Base-by-base conservation (phyloP, 1,140 invertebrate genomes). In the Arion vulgaris region DNA sequence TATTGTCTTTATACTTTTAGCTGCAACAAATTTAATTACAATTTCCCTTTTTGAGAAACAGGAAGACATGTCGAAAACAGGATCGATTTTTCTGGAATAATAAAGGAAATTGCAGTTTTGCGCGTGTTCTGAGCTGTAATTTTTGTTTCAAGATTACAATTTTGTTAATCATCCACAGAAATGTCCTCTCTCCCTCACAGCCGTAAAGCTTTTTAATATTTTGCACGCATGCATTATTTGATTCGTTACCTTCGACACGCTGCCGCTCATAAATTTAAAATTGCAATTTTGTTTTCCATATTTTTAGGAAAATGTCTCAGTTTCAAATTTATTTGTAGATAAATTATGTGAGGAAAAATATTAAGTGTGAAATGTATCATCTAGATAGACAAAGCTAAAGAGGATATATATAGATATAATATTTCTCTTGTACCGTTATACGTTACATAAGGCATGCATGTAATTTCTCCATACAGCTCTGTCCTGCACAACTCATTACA, bases 101-200 rank as follows among this genome's bases (percentile, higher is more conserved):
- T 75, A 75, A 51, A 75, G 28, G 73, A 75, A 75, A 75, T 75
- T 75, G 73, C 73, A 75, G 73, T 75, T 75, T 75, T 75, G 41
- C 36, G 73, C 73, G 73, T 75, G 73, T 75, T 23, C 45, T 28
- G 26, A 34, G 39, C 73, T 11, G n/a, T 51, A 45, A 75, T 75
- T 75, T 75, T 75, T 45, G 41, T 75, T 75, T 45, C 28, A 17
- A 28, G 7, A 49, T 72, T 72, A 72, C 13, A 45, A 45, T 72
- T 72, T 72, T 72, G 71, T 41, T 57, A 72, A 72, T 45, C 34
- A 41, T 66, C 62, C n/a, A 32, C 4, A 66, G 62, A 66, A 66
- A 66, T 66, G 1, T 28, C 32, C 62, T 23, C n/a, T 17, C 28
- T 34, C 17, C 28, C 62, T 34, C 4, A n/a, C 32, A 15, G n/a